Conservation (phyloP, 92 coral and sea anemone genomes). For the Muricea muricata region DNA sequence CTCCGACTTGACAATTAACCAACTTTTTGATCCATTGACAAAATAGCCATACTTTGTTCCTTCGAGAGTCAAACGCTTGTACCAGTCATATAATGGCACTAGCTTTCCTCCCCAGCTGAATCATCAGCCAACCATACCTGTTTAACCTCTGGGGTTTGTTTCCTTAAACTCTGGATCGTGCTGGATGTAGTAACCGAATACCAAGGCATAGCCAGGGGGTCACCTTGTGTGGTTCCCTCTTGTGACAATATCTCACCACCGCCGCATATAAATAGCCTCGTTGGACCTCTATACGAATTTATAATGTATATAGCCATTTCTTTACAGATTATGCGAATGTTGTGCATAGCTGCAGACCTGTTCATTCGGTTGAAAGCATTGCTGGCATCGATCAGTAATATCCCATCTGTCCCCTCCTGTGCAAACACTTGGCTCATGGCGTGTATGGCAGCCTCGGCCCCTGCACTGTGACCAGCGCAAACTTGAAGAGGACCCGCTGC, state of each 20-base stretch:
- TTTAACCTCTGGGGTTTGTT: conserved; percentile 45
- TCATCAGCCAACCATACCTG: conserved; percentile 56
- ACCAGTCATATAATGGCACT: conserved; percentile 8
- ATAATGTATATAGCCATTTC: conserved; percentile 47
- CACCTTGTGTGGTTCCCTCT: conserved; percentile 7
- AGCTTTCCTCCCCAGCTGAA: conserved; percentile 57
- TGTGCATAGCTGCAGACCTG: conserved; percentile 56
- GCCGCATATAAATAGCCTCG: neutral
- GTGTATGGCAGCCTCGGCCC: conserved; percentile 36
- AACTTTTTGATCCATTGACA: conserved; percentile 32
- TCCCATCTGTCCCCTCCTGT: conserved; percentile 57
- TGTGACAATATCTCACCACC: neutral
- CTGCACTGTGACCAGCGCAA: conserved; percentile 32
- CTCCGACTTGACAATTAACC: conserved; percentile 55
- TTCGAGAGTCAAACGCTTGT: neutral
- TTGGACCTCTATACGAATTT: conserved; percentile 18
- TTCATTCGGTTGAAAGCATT: conserved; percentile 67
- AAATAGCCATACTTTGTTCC: conserved; percentile 27
- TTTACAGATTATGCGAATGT: conserved; percentile 51
- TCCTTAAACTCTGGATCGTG: neutral
- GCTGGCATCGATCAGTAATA: conserved; percentile 58
- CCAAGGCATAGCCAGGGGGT: conserved; percentile 26
- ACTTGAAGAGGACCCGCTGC: conserved; percentile 50
- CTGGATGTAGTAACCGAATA: conserved; percentile 11
- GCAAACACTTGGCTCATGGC: conserved; percentile 59